Evolutionary conservation across 2,113 vertebrate genomes (phyloP).

Genomic region (Acrocephalus kingi): DNA sequence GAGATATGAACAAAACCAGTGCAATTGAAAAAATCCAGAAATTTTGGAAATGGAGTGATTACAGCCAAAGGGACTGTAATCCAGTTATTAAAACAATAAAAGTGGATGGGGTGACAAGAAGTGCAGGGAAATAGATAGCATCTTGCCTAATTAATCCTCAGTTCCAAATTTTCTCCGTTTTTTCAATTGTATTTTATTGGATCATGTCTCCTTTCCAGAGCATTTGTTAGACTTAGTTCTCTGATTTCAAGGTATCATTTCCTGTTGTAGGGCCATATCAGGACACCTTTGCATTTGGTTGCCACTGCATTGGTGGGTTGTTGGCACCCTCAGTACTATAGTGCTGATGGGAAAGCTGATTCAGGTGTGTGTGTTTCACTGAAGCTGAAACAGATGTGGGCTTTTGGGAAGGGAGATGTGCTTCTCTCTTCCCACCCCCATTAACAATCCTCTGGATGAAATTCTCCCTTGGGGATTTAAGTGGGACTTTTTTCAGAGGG

Average conservation of each 20-base stretch:
- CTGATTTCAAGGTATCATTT: background rate
- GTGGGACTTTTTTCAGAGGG: background rate
- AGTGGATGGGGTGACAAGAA: no score
- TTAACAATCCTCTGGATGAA: background rate
- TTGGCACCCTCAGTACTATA: background rate
- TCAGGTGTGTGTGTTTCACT: background rate
- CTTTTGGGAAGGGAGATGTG: background rate
- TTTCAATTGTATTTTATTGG: background rate
- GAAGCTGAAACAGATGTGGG: background rate
- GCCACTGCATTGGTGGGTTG: accelerated
- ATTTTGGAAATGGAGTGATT: background rate
- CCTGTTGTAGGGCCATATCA: background rate
- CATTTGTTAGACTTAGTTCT: background rate
- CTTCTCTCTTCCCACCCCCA: background rate
- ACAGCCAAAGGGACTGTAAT: no score
- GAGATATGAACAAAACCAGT: background rate
- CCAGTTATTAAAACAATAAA: no score
- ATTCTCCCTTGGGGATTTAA: background rate
- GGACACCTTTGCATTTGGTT: background rate
- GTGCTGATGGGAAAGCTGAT: background rate
- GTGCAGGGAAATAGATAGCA: no score
- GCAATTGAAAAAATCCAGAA: background rate
- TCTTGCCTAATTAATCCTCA: no score
- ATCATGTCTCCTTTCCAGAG: background rate
- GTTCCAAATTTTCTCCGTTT: no score